Evolutionary conservation across 37 sponge, comb jelly and placozoan species (phyloP).

Genomic region (Corticium candelabrum): DNA sequence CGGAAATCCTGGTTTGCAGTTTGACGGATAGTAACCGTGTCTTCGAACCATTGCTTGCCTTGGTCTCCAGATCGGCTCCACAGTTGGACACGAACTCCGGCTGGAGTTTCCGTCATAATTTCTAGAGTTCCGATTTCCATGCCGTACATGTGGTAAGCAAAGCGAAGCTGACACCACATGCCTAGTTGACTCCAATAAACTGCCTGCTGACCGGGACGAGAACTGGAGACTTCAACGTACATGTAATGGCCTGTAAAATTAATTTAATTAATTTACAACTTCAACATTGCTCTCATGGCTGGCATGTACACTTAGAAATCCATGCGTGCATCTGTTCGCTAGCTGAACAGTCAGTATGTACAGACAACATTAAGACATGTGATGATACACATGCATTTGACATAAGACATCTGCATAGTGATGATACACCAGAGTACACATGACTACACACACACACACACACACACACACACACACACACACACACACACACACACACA

Average conservation of each 20-base stretch:
- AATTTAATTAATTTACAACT: too few relatives aligned
- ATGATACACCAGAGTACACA: too few relatives aligned
- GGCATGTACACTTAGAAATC: too few relatives aligned
- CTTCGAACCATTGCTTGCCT: not conserved
- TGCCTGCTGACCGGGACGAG: not conserved
- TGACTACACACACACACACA: too few relatives aligned
- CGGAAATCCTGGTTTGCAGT: not conserved
- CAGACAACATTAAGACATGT: too few relatives aligned
- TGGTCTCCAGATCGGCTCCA: slow-evolving; percentile 1
- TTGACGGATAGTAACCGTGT: not conserved
- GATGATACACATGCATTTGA: too few relatives aligned
- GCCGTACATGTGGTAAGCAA: not conserved
- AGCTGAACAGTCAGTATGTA: too few relatives aligned
- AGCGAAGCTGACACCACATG: not conserved
- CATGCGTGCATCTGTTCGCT: too few relatives aligned
- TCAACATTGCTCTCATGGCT: too few relatives aligned
- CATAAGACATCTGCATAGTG: too few relatives aligned
- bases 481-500: not conserved
- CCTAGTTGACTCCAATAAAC: too few relatives aligned
- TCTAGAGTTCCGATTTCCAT: not conserved
- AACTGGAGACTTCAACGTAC: not conserved
- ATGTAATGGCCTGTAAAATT: not conserved
- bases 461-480: not conserved
- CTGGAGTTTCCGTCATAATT: not conserved
- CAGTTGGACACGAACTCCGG: not conserved